Base-by-base conservation (phyloP, 2,797 vertebrate genomes). In the Pangasius macronema region DNA sequence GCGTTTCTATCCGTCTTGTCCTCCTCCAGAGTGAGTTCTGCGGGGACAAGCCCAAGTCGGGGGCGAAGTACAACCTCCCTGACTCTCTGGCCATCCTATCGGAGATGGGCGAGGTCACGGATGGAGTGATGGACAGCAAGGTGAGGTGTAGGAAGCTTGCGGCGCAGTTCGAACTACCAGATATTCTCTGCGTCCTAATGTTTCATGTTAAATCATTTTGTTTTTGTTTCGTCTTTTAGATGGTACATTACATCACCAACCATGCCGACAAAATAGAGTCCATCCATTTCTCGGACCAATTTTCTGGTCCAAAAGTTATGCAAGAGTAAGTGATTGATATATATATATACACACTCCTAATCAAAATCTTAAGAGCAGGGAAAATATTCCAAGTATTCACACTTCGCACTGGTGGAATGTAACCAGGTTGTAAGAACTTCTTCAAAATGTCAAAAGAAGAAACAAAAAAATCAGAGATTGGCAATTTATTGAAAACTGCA, bases 301-400 rank as follows among this genome's bases (percentile, higher is more conserved):
- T 99, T 96, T 99, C 99, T 95, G 99, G 99, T 98, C 97, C 98
- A 97, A 99, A 99, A 97, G 95, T 99, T 97, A 98, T 99, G 98
- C 99, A 99, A 98, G 99, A 99, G 99, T 99, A 96, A 93, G 95
- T 91, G 46, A 14, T 83, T 59, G 5, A 27, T 63, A 13, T 65
- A 10, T 68, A 1, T n/a, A n/a, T n/a, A n/a, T n/a, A n/a, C n/a
- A n/a, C n/a, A n/a, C n/a, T n/a, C n/a, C n/a, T n/a, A n/a, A n/a
- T n/a, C n/a, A n/a, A n/a, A n/a, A n/a, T n/a, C n/a, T n/a, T n/a
- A n/a, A n/a, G n/a, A n/a, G n/a, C n/a, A n/a, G n/a, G n/a, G n/a
- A n/a, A n/a, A n/a, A n/a, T n/a, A n/a, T n/a, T n/a, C n/a, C n/a
- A n/a, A n/a, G n/a, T n/a, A n/a, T n/a, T n/a, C n/a, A n/a, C n/a